Conservation (phyloP, 2,888 invertebrate species). For the Diarsia dahlii region DNA sequence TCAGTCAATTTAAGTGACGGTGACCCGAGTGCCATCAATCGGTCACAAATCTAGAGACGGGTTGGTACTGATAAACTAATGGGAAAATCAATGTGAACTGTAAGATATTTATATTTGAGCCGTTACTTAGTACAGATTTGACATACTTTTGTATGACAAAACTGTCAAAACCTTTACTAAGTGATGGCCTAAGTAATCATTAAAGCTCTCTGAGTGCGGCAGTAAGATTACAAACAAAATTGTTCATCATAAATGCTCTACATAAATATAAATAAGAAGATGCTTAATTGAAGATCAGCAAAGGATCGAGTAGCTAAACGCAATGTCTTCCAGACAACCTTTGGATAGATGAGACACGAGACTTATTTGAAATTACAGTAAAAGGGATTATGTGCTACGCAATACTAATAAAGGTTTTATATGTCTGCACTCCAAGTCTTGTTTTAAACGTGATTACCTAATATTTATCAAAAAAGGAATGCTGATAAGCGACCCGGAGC, state of each 20-base stretch:
- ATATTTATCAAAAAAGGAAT: not conserved
- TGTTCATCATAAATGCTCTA: too few species aligned
- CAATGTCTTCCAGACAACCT: conserved; percentile 27
- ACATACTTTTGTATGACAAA: too few species aligned
- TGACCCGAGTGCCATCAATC: not conserved
- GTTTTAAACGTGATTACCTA: not conserved
- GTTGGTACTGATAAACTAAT: not conserved
- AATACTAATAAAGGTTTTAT: not conserved
- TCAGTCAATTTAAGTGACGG: not conserved
- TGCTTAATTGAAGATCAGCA: not conserved
- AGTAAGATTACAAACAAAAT: not conserved
- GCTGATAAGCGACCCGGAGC: not conserved
- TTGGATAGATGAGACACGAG: not conserved
- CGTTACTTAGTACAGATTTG: too few species aligned
- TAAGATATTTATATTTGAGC: too few species aligned
- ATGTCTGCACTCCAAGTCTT: not conserved
- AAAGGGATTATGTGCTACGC: not conserved
- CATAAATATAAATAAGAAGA: not conserved
- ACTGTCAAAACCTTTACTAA: too few species aligned
- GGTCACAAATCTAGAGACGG: not conserved
- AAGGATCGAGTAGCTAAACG: not conserved
- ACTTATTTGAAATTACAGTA: conserved; percentile 1
- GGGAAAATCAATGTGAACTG: not conserved
- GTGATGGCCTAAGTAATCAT: too few species aligned
- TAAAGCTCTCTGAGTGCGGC: too few species aligned